These are phyloP conservation scores for Callocephalon fimbriatum DNA, from an alignment of 2,113 vertebrate genomes.

Conservation along the genomic window DNA sequence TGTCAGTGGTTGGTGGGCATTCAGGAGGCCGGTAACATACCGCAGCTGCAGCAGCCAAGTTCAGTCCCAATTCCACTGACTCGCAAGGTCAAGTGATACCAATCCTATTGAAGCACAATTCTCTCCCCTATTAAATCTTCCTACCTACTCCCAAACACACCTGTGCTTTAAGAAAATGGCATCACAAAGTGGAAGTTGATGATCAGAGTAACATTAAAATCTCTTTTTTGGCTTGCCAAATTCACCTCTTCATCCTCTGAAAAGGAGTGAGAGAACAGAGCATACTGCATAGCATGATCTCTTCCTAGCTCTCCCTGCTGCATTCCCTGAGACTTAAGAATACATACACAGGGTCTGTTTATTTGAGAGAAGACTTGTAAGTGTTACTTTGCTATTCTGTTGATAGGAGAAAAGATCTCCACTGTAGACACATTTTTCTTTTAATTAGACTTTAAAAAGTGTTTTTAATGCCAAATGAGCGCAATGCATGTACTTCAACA, in stretches of 20 bases:
- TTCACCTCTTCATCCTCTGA: neutral
- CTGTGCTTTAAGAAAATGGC: neutral
- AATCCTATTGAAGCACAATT: neutral
- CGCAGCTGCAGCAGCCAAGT: neutral
- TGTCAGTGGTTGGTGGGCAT: neutral
- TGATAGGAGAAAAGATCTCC: neutral
- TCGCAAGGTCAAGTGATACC: neutral
- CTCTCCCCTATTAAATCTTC: neutral
- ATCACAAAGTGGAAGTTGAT: neutral
- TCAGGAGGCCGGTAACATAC: neutral
- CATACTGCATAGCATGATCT: accelerated
- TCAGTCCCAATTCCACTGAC: neutral
- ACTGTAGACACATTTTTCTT: neutral
- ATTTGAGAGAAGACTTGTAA: neutral
- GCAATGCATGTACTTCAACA: neutral
- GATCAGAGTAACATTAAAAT: neutral
- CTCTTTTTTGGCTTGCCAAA: neutral
- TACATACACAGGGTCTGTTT: neutral
- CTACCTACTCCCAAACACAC: neutral
- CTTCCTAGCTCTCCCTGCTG: neutral
- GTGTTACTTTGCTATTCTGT: neutral
- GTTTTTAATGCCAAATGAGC: neutral
- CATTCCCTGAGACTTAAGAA: neutral
- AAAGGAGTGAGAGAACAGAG: neutral
- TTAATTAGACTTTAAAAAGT: neutral